A percentile compares a stretch with the other conserved stretches of the same genome.
These are phyloP conservation scores for Scrobipalpa costella DNA, from an alignment of 2,888 invertebrate genomes.

Conservation along the genomic window DNA sequence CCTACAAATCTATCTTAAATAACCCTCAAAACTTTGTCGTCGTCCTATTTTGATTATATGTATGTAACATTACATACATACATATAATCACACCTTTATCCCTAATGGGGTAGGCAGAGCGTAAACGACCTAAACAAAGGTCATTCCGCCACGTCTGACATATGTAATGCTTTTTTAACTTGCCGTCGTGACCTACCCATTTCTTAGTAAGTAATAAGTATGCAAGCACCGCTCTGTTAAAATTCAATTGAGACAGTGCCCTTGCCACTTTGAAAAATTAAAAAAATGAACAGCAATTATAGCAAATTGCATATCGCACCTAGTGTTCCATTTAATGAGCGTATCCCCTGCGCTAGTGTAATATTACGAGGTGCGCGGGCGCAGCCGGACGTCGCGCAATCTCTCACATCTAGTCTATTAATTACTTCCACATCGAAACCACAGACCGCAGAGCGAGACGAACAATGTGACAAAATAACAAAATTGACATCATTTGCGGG, in stretches of 20 bases:
- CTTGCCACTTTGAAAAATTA: neutral
- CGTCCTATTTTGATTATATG: too few relatives aligned
- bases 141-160: too few relatives aligned
- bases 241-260: neutral
- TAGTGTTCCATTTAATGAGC: conserved; percentile 32
- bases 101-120: too few relatives aligned
- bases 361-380: conserved; percentile 57
- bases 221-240: neutral
- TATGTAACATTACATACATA: too few relatives aligned
- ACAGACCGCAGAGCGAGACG: conserved; percentile 1
- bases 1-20: too few relatives aligned
- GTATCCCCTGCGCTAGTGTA: conserved; percentile 52
- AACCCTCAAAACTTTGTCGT: too few relatives aligned
- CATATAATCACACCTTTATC: too few relatives aligned
- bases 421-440: conserved; percentile 38
- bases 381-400: conserved; percentile 67
- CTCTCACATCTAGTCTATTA: conserved; percentile 50
- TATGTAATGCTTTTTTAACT: too few relatives aligned
- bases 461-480: neutral
- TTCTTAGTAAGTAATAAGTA: too few relatives aligned
- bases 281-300: neutral
- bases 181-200: too few relatives aligned
- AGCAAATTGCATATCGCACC: neutral
- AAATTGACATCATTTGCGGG: neutral
- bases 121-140: too few relatives aligned